phyloP scores from a whole-genome alignment of 2,797 vertebrate genomes.

The Xiphophorus birchmanni region DNA sequence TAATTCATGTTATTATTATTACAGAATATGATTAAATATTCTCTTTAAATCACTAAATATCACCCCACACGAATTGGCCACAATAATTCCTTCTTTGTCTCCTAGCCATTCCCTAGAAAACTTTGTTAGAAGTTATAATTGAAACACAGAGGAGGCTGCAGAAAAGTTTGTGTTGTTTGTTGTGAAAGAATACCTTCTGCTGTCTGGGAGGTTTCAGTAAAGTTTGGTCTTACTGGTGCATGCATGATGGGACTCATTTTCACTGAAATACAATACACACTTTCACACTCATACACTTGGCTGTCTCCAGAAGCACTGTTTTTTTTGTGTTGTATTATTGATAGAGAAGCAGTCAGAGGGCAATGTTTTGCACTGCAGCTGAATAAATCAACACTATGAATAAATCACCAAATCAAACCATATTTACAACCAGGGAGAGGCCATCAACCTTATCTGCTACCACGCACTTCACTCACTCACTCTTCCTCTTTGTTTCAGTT shows the following conservation, averaged over 20 bases:
- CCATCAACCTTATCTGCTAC: conserved; percentile 54
- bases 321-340: conserved; percentile 73
- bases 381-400: conserved; percentile 73
- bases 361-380: conserved; percentile 64
- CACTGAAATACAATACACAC: conserved; percentile 18
- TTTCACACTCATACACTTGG: conserved; percentile 23
- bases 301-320: conserved; percentile 58
- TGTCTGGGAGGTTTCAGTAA: conserved; percentile 39
- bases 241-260: conserved; percentile 53
- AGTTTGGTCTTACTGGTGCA: conserved; percentile 42
- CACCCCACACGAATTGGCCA: not conserved
- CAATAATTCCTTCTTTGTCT: not conserved
- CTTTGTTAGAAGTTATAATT: conserved; percentile 33
- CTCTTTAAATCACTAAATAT: not conserved
- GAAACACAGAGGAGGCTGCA: conserved; percentile 22
- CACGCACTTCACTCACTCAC: conserved; percentile 25
- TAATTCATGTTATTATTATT: no score
- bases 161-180: conserved; percentile 32
- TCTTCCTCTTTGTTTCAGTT: conserved; percentile 8
- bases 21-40: not conserved
- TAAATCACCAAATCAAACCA: conserved; percentile 70
- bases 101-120: conserved; percentile 17
- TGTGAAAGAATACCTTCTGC: conserved; percentile 33
- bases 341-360: conserved; percentile 63
- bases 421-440: conserved; percentile 59